These are phyloP conservation scores for Acomys russatus DNA, from an alignment of 2,797 vertebrate species.

Conservation along the genomic window DNA sequence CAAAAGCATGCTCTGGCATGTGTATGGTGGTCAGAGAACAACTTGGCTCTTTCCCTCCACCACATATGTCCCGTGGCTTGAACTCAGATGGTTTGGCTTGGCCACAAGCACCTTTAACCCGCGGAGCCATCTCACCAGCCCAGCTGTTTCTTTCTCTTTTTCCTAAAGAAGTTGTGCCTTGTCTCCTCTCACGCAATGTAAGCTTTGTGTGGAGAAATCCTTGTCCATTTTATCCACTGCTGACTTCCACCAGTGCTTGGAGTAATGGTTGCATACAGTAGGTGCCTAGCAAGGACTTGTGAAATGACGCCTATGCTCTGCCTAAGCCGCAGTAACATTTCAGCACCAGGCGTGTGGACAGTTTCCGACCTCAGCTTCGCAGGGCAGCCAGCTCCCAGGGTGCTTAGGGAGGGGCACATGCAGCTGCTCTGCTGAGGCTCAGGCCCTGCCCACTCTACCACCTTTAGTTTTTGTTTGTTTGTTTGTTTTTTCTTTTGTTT, in stretches of 20 bases:
- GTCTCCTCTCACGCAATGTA: background rate
- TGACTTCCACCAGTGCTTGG: background rate
- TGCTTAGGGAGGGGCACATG: background rate
- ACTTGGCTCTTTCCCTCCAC: background rate
- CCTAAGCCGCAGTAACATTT: background rate
- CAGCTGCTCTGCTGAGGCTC: background rate
- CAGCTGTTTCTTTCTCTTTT: background rate
- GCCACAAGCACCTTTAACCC: background rate
- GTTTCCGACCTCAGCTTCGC: background rate
- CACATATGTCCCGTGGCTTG: background rate
- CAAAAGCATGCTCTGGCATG: background rate
- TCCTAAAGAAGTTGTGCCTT: background rate
- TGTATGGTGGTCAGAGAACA: background rate
- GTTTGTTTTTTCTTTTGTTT: no score
- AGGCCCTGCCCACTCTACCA: background rate
- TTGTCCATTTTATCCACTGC: background rate
- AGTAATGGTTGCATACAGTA: background rate
- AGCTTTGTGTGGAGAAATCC: background rate
- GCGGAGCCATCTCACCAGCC: background rate
- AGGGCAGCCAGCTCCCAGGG: fast-evolving
- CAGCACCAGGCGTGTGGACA: constrained; percentile 48
- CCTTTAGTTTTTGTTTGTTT: background rate
- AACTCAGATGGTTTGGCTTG: background rate
- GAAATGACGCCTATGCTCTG: background rate
- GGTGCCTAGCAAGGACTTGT: background rate